Evolutionary conservation across 2,888 invertebrate genomes (phyloP).

Genomic region (Mythimna loreyi): DNA sequence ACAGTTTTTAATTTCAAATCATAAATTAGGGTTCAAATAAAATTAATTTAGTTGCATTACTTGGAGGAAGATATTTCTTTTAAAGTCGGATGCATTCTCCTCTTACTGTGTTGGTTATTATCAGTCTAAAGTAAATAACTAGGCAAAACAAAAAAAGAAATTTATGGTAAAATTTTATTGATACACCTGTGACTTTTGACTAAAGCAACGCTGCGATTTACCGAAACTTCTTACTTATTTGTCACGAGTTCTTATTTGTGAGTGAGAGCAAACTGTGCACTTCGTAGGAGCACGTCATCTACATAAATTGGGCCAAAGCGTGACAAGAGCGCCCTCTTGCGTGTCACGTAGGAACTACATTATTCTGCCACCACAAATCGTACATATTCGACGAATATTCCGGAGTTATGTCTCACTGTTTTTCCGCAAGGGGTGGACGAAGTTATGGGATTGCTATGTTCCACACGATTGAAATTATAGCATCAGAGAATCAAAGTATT

Average conservation of each 20-base stretch:
- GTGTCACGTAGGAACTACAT: conserved; percentile 63
- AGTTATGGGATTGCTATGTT: conserved; percentile 40
- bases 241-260: conserved; percentile 42
- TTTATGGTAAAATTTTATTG: no score
- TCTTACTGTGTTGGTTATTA: no score
- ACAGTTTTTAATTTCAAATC: no score
- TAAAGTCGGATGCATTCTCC: no score
- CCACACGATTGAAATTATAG: conserved; percentile 30
- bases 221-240: conserved; percentile 22
- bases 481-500: conserved; percentile 20
- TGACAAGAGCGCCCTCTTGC: conserved; percentile 58
- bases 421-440: conserved; percentile 43
- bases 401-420: conserved; percentile 48
- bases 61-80: no score
- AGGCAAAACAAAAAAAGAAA: no score
- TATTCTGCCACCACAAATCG: conserved; percentile 65
- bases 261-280: conserved; percentile 51
- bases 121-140: no score
- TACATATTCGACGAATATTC: conserved; percentile 59
- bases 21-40: no score
- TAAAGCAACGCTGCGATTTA: conserved; percentile 7
- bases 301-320: conserved; percentile 71
- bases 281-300: conserved; percentile 67
- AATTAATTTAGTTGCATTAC: no score
- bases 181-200: neutral